Conservation (phyloP, 2,888 invertebrate species). For the Tenthredo mesomela region DNA sequence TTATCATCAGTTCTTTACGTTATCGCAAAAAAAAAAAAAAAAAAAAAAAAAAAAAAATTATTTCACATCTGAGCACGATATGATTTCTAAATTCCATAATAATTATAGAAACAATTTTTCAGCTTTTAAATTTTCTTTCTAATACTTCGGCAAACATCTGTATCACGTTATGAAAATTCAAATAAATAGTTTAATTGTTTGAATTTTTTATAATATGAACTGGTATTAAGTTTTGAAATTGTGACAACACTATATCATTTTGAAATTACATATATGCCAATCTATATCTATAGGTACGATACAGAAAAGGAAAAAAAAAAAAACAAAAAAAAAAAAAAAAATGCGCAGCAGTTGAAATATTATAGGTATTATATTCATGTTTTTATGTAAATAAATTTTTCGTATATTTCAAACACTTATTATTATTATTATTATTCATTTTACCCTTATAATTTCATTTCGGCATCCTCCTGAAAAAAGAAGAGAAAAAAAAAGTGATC, state of each 20-base stretch:
- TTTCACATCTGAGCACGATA: conserved; percentile 1
- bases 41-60: conserved; percentile 50
- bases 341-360: conserved; percentile 72
- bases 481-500: not conserved
- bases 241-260: conserved; percentile 70
- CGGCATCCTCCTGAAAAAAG: not conserved
- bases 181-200: not conserved
- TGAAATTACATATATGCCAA: conserved; percentile 62
- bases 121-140: not conserved
- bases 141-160: not conserved
- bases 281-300: conserved; percentile 62
- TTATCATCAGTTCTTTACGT: conserved; percentile 45
- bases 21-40: conserved; percentile 36
- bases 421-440: not conserved
- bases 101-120: not conserved
- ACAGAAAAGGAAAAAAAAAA: conserved; percentile 26
- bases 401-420: conserved; percentile 73
- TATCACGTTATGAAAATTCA: not conserved
- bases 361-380: conserved; percentile 75
- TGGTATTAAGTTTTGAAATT: conserved; percentile 53
- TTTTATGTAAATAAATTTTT: conserved; percentile 77
- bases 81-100: not conserved
- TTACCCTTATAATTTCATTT: not conserved
- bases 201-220: not conserved
- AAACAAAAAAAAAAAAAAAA: conserved; percentile 11